Evolutionary conservation across 2,113 vertebrate genomes (phyloP), one percentile per base, ranked within the genome.

Genomic region (Fulica atra): DNA sequence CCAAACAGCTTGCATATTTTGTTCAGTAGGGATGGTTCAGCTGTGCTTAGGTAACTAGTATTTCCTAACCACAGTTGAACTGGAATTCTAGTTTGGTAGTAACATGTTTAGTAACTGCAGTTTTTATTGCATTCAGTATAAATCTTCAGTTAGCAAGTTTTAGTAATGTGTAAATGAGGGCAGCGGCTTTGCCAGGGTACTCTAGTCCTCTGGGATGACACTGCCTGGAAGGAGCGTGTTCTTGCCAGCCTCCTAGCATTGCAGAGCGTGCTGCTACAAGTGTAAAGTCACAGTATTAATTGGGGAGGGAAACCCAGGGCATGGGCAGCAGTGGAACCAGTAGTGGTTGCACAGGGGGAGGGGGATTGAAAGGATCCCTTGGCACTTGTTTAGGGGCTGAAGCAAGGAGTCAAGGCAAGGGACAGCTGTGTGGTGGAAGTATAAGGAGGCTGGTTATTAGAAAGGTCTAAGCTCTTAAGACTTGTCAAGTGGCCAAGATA

Each of bases 321-420:
- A 1, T 16, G 44, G n/a, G 19, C 13, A 46, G 13, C 13, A 0
- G 0, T 12, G 59, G 42, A 36, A 31, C 44, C 20, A 14, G 10
- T 7, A 21, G 66, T 7, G 65, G 13, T 2, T 24, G 69, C n/a
- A 7, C 9, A 13, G 57, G 7, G n/a, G 9, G 42, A 53, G 20
- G 9, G 31, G 42, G 6, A 11, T 5, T 59, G 69, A 6, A 48
- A 46, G 73, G 23, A 28, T 72, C 42, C 38, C 29, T 14, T 35
- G 42, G 40, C 12, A 3, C 33, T 61, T 7, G 2, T 63, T 8
- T 29, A 25, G 64, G 64, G 19, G 3, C 44, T 42, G 42, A 7
- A 36, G 24, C 56, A 42, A 53, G 44, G 42, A 53, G 44, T 12
- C 18, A 14, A 64, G 51, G 46, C 7, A 33, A 21, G 54, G 24